phyloP scores from a whole-genome alignment of 2,888 invertebrate genomes.

The Microchrysa polita region DNA sequence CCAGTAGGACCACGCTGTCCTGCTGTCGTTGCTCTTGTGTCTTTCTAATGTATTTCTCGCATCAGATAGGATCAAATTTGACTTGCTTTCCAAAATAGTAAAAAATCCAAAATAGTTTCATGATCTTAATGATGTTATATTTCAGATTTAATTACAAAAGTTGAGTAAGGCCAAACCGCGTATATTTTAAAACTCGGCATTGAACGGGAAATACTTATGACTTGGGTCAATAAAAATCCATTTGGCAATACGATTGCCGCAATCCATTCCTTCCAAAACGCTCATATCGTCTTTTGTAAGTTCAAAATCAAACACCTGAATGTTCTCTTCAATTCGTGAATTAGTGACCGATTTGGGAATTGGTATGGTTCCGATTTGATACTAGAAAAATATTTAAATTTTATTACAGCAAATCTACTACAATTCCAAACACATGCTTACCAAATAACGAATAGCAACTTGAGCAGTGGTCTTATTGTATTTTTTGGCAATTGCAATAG shows the following conservation, averaged over 20 bases:
- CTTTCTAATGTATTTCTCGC: too few relatives aligned
- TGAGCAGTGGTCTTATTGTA: slow-evolving; percentile 74
- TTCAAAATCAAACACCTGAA: slow-evolving; percentile 67
- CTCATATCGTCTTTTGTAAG: slow-evolving; percentile 65
- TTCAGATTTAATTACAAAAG: too few relatives aligned
- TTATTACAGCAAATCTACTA: not conserved
- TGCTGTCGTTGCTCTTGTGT: too few relatives aligned
- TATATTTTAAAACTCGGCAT: not conserved
- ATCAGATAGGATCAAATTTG: too few relatives aligned
- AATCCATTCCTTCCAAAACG: slow-evolving; percentile 67
- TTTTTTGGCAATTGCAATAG: slow-evolving; percentile 68
- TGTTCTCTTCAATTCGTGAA: slow-evolving; percentile 64
- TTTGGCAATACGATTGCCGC: slow-evolving; percentile 56
- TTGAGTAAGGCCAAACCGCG: too few relatives aligned
- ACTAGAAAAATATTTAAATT: slow-evolving; percentile 57
- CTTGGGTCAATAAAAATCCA: slow-evolving; percentile 53
- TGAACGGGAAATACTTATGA: slow-evolving; percentile 63
- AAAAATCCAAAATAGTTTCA: too few relatives aligned
- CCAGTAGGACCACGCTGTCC: too few relatives aligned
- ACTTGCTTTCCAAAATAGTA: too few relatives aligned
- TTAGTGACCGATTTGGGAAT: slow-evolving; percentile 67
- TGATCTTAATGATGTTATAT: too few relatives aligned
- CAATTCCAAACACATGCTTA: too few relatives aligned
- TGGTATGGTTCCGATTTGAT: slow-evolving; percentile 65
- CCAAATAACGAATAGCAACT: slow-evolving; percentile 72